Conservation (phyloP, 2,797 vertebrate species). For the Melanotaenia boesemani region DNA sequence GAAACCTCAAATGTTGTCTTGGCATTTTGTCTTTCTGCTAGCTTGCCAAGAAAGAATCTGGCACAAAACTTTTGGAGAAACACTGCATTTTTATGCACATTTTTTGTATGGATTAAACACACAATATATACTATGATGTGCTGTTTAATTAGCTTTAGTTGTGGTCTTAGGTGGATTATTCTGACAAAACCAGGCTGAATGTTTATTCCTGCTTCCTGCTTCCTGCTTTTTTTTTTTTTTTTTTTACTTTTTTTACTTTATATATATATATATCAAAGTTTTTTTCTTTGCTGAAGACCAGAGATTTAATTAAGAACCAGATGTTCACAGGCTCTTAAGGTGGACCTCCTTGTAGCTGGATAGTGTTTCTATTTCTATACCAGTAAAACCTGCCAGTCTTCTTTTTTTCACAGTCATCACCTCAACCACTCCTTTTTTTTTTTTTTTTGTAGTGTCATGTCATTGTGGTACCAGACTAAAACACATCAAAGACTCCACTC, state of each 20-base stretch:
- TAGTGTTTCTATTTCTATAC: constrained; percentile 44
- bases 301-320: background rate
- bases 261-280: background rate
- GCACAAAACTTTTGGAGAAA: background rate
- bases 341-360: constrained; percentile 23
- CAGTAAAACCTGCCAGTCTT: constrained; percentile 45
- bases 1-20: background rate
- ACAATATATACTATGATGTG: background rate
- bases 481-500: constrained; percentile 70
- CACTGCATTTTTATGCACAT: background rate
- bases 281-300: background rate
- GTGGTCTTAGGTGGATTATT: background rate
- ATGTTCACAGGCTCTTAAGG: constrained; percentile 15
- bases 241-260: no score
- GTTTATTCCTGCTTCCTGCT: background rate
- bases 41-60: background rate
- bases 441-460: constrained; percentile 65
- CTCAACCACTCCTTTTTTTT: constrained; percentile 33
- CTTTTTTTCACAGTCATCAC: constrained; percentile 42
- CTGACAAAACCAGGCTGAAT: background rate
- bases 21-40: background rate
- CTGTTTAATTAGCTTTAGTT: background rate
- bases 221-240: no score
- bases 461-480: constrained; percentile 60
- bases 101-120: constrained; percentile 5